Conservation (phyloP, 2,113 vertebrate species). For the Rousettus leschenaultii region DNA sequence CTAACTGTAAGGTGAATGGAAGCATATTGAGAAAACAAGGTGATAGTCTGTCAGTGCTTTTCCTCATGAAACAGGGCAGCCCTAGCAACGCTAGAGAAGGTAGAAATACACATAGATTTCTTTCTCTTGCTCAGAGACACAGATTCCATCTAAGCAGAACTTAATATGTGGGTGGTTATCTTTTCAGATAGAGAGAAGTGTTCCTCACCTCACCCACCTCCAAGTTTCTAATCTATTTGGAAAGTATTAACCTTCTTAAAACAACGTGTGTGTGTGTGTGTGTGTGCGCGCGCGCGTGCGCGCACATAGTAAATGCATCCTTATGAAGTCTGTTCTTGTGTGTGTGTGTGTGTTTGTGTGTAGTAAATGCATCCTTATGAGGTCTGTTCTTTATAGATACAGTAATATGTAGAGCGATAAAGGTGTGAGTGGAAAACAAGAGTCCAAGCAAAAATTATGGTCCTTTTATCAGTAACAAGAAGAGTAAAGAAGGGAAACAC, state of each 20-base stretch:
- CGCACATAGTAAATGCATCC: neutral
- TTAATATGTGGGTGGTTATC: neutral
- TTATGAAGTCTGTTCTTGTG: neutral
- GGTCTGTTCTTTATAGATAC: neutral
- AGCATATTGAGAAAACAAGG: neutral
- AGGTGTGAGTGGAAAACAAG: neutral
- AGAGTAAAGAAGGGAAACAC: neutral
- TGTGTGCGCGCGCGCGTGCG: neutral
- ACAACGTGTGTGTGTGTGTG: neutral
- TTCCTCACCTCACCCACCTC: neutral
- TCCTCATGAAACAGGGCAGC: neutral
- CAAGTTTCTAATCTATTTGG: constrained; percentile 24
- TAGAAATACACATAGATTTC: too few relatives aligned
- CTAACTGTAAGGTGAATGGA: neutral
- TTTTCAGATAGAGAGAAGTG: neutral
- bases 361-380: too few relatives aligned
- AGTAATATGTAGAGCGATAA: neutral
- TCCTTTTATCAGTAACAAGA: neutral
- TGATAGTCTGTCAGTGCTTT: neutral
- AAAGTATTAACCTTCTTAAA: neutral
- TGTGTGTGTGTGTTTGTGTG: too few relatives aligned
- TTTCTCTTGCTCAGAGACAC: neutral
- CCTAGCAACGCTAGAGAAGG: neutral
- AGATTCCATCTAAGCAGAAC: neutral
- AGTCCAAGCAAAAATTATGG: neutral